phyloP scores from a whole-genome alignment of 2,888 invertebrate species.

The Cryptus viduatorius region DNA sequence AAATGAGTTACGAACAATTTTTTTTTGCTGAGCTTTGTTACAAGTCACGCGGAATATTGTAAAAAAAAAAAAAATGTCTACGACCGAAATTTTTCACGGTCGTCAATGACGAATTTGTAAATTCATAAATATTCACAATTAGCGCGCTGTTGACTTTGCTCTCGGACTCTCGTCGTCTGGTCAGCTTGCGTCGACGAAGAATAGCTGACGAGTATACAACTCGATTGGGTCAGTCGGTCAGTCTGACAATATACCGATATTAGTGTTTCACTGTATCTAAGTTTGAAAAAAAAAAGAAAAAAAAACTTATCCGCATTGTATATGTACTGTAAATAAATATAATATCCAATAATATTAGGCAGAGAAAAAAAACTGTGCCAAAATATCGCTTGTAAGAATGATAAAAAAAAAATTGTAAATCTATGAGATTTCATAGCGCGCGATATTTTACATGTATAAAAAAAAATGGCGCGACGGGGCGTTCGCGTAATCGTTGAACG shows the following conservation, averaged over 20 bases:
- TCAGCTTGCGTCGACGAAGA: background rate
- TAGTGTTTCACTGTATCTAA: slow-evolving; percentile 18
- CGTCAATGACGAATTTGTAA: background rate
- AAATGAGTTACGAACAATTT: no score
- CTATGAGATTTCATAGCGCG: background rate
- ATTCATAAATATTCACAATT: background rate
- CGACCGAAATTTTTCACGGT: background rate
- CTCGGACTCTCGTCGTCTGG: background rate
- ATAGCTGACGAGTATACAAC: background rate
- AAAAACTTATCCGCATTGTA: background rate
- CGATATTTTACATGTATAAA: slow-evolving; percentile 2
- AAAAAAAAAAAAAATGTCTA: background rate
- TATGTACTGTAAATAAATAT: slow-evolving; percentile 1
- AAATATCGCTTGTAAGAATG: slow-evolving; percentile 17
- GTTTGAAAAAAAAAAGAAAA: background rate
- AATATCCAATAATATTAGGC: background rate
- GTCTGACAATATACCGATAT: slow-evolving; percentile 28
- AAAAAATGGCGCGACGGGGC: background rate
- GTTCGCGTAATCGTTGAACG: slow-evolving; percentile 6
- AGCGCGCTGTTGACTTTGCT: background rate
- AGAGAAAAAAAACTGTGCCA: slow-evolving; percentile 38
- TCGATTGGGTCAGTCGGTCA: background rate
- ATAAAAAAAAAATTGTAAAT: background rate
- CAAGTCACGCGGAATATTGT: background rate
- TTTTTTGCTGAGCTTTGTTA: background rate